phyloP scores from a whole-genome alignment of 2,888 invertebrate species.

The Yponomeuta sedellus region DNA sequence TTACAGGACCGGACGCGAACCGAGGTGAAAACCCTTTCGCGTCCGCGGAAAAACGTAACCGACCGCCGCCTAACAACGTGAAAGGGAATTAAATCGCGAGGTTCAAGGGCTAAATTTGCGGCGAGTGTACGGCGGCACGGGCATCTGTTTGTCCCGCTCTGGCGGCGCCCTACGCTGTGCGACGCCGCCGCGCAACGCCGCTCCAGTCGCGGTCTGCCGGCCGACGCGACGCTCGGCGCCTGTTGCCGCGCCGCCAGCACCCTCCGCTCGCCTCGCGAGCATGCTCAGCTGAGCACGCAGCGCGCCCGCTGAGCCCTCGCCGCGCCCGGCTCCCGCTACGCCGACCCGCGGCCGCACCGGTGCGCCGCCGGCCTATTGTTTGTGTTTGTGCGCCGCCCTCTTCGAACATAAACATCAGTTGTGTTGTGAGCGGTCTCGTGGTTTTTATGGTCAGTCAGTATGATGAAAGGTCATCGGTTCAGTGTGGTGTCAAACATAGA shows the following conservation, averaged over 20 bases:
- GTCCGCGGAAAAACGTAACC: slow-evolving; percentile 58
- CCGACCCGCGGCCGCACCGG: slow-evolving; percentile 26
- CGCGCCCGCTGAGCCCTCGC: slow-evolving; percentile 43
- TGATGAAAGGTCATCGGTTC: not conserved
- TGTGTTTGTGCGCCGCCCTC: slow-evolving; percentile 38
- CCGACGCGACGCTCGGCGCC: slow-evolving; percentile 74
- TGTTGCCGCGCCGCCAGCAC: slow-evolving; percentile 23
- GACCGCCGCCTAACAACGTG: slow-evolving; percentile 50
- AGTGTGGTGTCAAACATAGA: slow-evolving; percentile 16
- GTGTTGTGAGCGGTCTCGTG: slow-evolving; percentile 2
- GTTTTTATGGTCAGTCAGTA: not conserved
- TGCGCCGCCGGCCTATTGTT: slow-evolving; percentile 56
- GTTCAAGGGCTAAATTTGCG: slow-evolving; percentile 70
- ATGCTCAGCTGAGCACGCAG: slow-evolving; percentile 54
- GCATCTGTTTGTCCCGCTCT: slow-evolving; percentile 68
- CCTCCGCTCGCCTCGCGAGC: slow-evolving; percentile 25
- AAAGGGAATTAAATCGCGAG: slow-evolving; percentile 59
- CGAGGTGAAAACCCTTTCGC: slow-evolving; percentile 70
- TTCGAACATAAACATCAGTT: slow-evolving; percentile 11
- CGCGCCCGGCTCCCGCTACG: slow-evolving; percentile 53
- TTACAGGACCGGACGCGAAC: slow-evolving; percentile 48
- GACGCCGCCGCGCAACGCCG: slow-evolving; percentile 56
- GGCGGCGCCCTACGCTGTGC: slow-evolving; percentile 62
- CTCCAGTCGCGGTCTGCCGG: slow-evolving; percentile 75
- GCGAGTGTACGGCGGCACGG: slow-evolving; percentile 41